Base-by-base conservation (phyloP, 1,140 invertebrate species). In the Phymorhynchus buccinoides region DNA sequence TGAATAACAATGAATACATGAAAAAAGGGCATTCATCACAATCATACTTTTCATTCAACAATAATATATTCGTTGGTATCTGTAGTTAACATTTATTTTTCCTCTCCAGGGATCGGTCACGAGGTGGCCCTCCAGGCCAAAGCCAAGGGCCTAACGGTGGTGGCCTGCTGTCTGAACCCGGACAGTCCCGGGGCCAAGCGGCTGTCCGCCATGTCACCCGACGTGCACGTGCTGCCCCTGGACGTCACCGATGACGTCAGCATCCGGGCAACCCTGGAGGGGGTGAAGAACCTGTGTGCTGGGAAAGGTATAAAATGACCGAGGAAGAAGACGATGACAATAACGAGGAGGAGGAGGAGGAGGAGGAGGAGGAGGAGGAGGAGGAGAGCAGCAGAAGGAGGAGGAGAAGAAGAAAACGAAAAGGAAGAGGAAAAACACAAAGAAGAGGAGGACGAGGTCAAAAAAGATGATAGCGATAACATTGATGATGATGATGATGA, bases 201-300 rank as follows among this genome's bases (percentile, higher is more conserved):
- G 27, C 77, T 87, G 7, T 22, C 62, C 22, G 56, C 66, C 3
- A 44, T 32, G 27, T n/a, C n/a, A n/a, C 18, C 42, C 3, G 4
- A 68, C 1, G 66, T 87, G 44, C 86, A 85, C 41, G 80, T 87
- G n/a, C 37, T 87, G 12, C 84, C 79, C 32, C 52, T 87, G 22
- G 86, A 87, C 83, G 84, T 87, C 44, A 85, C 84, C 48, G 75
- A 66, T 37, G 77, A 85, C 37, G 77, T 80, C 6, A 41, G 79
- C 39, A 37, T 87, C 1, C 35, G 71, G 30, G 22, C 78, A 4
- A 78, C 62, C 9, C 3, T 80, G 18, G 30, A 32, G 22, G 39
- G 75, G 35, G 85, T 86, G 27, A 84, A 27, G 30, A 32, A 79
- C 0, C 7, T 79, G 3, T 83, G 82, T 48, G 66, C 41, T 27